Conservation (phyloP, 1,140 invertebrate species). For the Trialeurodes vaporariorum region DNA sequence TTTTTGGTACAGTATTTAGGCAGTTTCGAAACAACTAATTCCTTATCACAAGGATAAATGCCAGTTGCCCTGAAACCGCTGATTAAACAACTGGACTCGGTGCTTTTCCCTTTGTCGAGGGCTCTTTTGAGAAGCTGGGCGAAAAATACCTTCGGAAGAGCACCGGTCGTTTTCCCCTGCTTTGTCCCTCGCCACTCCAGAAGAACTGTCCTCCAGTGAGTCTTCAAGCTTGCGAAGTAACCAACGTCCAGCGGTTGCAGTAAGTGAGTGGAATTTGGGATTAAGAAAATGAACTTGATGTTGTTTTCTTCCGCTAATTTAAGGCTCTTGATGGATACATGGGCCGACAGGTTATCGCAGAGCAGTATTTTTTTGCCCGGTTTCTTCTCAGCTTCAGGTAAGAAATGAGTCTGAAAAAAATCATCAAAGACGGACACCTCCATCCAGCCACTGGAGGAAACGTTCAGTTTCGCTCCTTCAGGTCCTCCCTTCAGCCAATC, state of each 20-base stretch:
- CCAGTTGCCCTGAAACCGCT: too few species aligned
- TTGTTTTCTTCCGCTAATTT: slow-evolving; percentile 24
- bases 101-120: too few species aligned
- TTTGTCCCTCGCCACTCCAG: too few species aligned
- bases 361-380: slow-evolving; percentile 21
- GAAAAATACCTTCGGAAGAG: too few species aligned
- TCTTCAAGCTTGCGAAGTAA: slow-evolving; percentile 22
- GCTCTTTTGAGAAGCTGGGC: too few species aligned
- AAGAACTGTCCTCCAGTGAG: slow-evolving; percentile 24
- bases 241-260: slow-evolving; percentile 35
- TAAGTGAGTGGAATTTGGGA: slow-evolving; percentile 34
- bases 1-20: too few species aligned
- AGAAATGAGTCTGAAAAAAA: slow-evolving; percentile 10
- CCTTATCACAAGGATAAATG: too few species aligned
- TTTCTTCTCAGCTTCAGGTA: slow-evolving; percentile 11
- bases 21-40: too few species aligned
- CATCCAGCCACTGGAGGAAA: slow-evolving; percentile 18
- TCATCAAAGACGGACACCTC: slow-evolving; percentile 16
- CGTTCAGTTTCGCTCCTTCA: slow-evolving; percentile 19
- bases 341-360: slow-evolving; percentile 34
- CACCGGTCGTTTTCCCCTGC: too few species aligned
- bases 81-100: too few species aligned
- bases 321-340: slow-evolving; percentile 30
- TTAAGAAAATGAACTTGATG: slow-evolving; percentile 32
- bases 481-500: slow-evolving; percentile 24